Evolutionary conservation across 2,888 invertebrate genomes (phyloP).

Genomic region (Brachypterus glaber): DNA sequence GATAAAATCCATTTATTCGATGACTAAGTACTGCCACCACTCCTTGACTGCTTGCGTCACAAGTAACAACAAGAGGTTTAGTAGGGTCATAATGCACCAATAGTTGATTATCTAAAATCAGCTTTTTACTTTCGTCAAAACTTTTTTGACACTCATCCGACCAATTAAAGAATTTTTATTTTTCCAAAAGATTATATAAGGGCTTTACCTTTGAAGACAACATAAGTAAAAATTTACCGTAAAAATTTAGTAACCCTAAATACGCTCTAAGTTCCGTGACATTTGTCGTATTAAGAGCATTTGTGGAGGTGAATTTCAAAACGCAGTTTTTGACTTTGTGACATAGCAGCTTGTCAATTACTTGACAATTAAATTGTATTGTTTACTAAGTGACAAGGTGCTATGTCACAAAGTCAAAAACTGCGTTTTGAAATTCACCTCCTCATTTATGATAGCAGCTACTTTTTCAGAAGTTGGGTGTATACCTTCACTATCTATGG

Average conservation of each 20-base stretch:
- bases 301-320: no score
- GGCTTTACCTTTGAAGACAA: slow-evolving; percentile 11
- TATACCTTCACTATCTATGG: slow-evolving; percentile 21
- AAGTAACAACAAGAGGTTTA: slow-evolving; percentile 23
- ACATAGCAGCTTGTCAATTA: no score
- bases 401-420: no score
- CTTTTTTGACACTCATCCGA: slow-evolving; percentile 10
- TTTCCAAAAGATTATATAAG: slow-evolving; percentile 14
- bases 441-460: slow-evolving; percentile 9
- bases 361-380: no score
- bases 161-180: slow-evolving; percentile 14
- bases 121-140: slow-evolving; percentile 17
- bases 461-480: slow-evolving; percentile 22
- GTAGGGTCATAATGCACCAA: slow-evolving; percentile 19
- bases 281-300: slow-evolving; percentile 16
- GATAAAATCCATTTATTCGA: slow-evolving; percentile 22
- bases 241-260: slow-evolving; percentile 17
- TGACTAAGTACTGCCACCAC: slow-evolving; percentile 28
- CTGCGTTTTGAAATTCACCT: no score
- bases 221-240: slow-evolving; percentile 18
- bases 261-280: slow-evolving; percentile 14
- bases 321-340: no score
- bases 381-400: no score
- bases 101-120: slow-evolving; percentile 14
- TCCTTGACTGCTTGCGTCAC: slow-evolving; percentile 27